Percentiles rank a stretch among this genome's conserved stretches.
Evolutionary conservation across 2,888 invertebrate species (phyloP).

Genomic region (Gymnosoma rotundatum): DNA sequence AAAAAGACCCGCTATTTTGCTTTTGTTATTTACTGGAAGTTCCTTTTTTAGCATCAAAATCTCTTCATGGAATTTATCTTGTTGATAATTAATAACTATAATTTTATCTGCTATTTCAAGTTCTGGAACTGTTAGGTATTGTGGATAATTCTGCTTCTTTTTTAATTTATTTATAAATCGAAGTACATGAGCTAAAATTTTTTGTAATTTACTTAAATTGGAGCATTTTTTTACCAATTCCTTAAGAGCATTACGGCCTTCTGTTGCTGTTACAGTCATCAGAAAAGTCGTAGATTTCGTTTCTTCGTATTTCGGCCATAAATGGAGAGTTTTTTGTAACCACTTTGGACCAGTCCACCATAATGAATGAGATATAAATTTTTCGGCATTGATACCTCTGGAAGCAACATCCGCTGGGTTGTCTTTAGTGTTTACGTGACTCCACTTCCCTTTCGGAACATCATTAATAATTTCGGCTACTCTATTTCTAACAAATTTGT

Average conservation of each 20-base stretch:
- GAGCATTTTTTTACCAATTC: too few relatives aligned
- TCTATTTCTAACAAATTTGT: not conserved
- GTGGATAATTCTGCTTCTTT: not conserved
- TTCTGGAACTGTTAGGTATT: constrained; percentile 1
- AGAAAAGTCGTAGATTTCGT: not conserved
- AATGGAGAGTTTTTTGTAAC: not conserved
- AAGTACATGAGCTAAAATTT: not conserved
- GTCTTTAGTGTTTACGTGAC: not conserved
- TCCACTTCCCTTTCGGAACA: not conserved
- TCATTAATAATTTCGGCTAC: not conserved
- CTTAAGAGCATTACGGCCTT: too few relatives aligned
- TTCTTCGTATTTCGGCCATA: not conserved
- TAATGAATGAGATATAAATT: not conserved
- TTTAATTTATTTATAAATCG: constrained; percentile 1
- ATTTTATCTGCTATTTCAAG: not conserved
- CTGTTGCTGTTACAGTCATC: not conserved
- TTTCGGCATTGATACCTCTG: not conserved
- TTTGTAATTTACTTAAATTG: not conserved
- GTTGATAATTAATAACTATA: not conserved
- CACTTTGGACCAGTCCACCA: not conserved
- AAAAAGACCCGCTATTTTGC: not conserved
- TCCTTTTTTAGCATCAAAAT: not conserved
- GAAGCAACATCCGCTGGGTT: not conserved
- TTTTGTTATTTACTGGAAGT: not conserved
- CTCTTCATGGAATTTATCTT: not conserved